phyloP scores from a whole-genome alignment of 2,797 vertebrate genomes.

The Myiotriccus ornatus region DNA sequence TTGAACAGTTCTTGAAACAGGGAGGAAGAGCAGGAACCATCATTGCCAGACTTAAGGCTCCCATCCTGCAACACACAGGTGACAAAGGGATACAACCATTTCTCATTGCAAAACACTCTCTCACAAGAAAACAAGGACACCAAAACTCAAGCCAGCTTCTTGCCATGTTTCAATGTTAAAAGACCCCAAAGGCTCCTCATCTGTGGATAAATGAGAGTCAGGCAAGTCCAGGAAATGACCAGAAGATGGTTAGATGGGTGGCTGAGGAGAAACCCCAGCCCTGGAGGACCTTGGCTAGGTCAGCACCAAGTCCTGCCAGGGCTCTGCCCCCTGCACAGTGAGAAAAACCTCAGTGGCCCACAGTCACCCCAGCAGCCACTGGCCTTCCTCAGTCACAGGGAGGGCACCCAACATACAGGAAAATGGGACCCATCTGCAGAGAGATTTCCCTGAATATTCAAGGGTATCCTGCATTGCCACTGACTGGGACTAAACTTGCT shows the following conservation, averaged over 20 bases:
- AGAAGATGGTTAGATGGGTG: background rate
- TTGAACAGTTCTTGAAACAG: background rate
- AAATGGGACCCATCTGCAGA: background rate
- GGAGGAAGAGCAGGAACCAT: background rate
- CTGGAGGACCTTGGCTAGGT: fast-evolving
- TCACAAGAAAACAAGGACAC: background rate
- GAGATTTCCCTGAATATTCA: background rate
- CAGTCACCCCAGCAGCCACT: background rate
- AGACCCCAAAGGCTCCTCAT: background rate
- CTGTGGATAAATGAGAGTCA: background rate
- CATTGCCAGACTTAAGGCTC: background rate
- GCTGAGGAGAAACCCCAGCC: background rate
- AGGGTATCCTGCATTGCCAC: background rate
- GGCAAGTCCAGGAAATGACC: background rate
- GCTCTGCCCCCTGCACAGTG: background rate
- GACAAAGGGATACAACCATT: background rate
- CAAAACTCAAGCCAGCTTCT: background rate
- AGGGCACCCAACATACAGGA: background rate
- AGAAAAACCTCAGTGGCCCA: background rate
- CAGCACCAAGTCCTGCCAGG: background rate
- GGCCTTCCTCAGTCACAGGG: background rate
- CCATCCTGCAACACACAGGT: background rate
- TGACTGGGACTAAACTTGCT: conserved; percentile 4
- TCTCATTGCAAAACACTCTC: background rate
- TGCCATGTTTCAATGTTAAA: background rate